Conservation (phyloP, 2,797 vertebrate species). For the Platyrinchus mystaceus region DNA sequence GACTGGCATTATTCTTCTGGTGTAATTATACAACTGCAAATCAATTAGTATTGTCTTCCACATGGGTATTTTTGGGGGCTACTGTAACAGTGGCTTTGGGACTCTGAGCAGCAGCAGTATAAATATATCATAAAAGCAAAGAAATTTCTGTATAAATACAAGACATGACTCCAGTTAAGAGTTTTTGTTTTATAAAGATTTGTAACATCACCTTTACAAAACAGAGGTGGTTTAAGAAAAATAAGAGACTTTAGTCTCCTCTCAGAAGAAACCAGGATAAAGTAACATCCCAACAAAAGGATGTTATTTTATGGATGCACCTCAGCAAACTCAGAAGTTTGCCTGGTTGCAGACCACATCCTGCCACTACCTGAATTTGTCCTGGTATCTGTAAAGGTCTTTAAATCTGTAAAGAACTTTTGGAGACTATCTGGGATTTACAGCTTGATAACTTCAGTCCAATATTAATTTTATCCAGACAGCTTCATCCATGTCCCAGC, state of each 20-base stretch:
- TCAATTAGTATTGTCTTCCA: background rate
- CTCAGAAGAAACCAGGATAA: background rate
- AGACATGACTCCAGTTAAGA: background rate
- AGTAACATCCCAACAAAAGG: background rate
- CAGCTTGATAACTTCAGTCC: background rate
- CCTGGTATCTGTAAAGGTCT: fast-evolving
- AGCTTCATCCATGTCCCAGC: background rate
- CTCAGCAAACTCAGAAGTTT: background rate
- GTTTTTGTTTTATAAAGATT: background rate
- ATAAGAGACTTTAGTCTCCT: background rate
- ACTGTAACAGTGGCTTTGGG: background rate
- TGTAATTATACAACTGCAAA: conserved; percentile 24
- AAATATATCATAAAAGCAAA: background rate
- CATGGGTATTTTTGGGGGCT: background rate
- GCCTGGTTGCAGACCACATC: background rate
- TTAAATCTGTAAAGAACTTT: background rate
- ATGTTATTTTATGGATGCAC: background rate
- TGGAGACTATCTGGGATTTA: background rate
- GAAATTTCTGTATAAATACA: background rate
- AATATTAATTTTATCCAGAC: background rate
- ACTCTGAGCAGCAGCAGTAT: background rate
- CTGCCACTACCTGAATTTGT: background rate
- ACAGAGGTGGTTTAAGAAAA: background rate
- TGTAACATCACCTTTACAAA: background rate
- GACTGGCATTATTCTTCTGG: background rate